Percentiles rank a stretch among this genome's conserved stretches.
Conservation (phyloP, 2,888 invertebrate genomes). For the Melinopterus prodromus region DNA sequence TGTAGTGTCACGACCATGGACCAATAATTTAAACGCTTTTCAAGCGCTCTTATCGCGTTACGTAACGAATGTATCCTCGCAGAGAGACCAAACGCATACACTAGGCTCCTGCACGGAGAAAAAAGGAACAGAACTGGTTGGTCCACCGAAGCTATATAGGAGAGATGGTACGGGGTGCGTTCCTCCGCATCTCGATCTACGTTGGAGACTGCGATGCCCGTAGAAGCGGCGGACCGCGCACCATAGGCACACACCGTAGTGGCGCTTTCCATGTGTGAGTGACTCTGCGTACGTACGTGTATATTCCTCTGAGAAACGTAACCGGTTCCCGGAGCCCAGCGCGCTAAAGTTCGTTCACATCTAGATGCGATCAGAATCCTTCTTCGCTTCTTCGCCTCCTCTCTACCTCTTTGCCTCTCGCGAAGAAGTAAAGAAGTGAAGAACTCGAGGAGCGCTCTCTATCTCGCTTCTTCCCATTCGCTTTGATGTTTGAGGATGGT, state of each 20-base stretch:
- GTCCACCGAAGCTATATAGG: neutral
- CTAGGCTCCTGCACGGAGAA: neutral
- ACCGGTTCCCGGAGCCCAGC: conserved; percentile 51
- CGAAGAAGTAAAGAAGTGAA: neutral
- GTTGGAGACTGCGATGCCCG: neutral
- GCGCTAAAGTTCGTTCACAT: conserved; percentile 57
- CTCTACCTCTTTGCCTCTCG: neutral
- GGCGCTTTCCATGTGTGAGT: conserved; percentile 28
- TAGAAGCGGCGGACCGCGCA: neutral
- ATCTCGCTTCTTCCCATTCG: conserved; percentile 30
- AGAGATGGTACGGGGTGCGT: neutral
- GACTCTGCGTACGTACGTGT: conserved; percentile 28
- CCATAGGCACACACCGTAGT: no score
- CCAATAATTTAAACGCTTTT: no score
- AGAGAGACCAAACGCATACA: neutral
- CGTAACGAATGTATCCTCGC: neutral
- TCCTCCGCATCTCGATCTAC: neutral
- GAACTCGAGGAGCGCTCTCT: neutral
- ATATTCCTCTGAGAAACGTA: conserved; percentile 49
- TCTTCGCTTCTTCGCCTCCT: conserved; percentile 38
- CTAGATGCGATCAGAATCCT: conserved; percentile 49
- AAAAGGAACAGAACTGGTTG: neutral
- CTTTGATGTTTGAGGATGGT: no score
- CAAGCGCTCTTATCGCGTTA: neutral
- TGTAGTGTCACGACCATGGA: no score